Evolutionary conservation across 2,888 invertebrate species (phyloP), one percentile per base, ranked within the genome.

Genomic region (Ennomos fuscantarius): DNA sequence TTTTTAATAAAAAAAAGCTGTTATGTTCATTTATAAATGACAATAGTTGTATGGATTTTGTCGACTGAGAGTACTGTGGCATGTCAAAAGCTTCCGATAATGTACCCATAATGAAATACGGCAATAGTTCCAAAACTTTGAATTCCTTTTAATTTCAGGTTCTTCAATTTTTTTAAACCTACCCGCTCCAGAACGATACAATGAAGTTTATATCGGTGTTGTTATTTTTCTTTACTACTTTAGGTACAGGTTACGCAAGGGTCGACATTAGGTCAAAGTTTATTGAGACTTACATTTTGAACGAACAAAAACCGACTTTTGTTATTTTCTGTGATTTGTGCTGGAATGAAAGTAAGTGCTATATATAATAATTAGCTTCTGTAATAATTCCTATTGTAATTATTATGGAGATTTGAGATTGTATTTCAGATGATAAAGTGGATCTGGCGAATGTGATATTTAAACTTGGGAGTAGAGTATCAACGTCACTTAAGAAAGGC

Each of bases 281-380:
- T 55, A 66, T 89, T 47, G 77, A 69, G 64, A 70, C 69, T 33
- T 87, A 70, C 39, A 63, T 87, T 15, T 43, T 66, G 33, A 87
- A 86, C 62, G 88, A 89, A 68, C 54, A 56, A 2, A 81, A 74
- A 50, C 82, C 87, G 0, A 84, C 86, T 0, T 62, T 68, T 57
- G 60, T 86, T 8, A 63, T 81, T 35, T 63, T 74, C 8, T 43
- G 57, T 35, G 64, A 69, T 13, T 54, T 83, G 13, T 86, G 86
- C 59, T 87, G 87, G 88, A 50, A 56, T 2, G 74, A 71, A 52
- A 66, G 86, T 86, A 66, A 78, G 84, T 76, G 44, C 35, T 34
- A 15, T 32, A 3, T 53, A 39, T 15, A n/a, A 35, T 15, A 41
- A 39, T 34, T 49, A 40, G 42, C 12, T 11, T 12, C 5, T 45